Evolutionary conservation across 2,888 invertebrate genomes (phyloP).

Genomic region (Halictus quadricinctus): DNA sequence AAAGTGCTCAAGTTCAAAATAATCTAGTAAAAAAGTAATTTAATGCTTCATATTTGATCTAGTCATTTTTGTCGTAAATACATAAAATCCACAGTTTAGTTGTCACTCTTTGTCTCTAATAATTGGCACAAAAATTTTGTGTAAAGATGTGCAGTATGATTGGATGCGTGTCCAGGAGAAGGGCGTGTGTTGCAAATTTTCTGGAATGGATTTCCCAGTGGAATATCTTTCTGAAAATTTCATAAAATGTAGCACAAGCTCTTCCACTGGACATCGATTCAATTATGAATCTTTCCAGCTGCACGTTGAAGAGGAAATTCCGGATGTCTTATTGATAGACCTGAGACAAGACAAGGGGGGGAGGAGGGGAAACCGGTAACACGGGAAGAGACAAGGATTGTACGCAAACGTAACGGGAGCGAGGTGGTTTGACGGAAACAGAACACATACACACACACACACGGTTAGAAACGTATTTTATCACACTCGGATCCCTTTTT

Average conservation of each 20-base stretch:
- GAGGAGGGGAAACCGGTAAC: neutral
- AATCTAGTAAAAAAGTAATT: too few species aligned
- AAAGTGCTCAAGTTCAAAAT: too few species aligned
- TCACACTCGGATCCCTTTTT: constrained; percentile 60
- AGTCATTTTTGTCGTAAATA: too few species aligned
- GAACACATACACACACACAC: constrained; percentile 27
- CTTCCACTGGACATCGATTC: neutral
- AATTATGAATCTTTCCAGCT: neutral
- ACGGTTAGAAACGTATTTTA: constrained; percentile 62
- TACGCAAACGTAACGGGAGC: neutral
- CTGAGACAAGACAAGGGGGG: neutral
- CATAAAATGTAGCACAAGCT: neutral
- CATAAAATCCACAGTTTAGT: too few species aligned
- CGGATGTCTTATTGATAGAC: neutral
- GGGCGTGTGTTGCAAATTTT: neutral
- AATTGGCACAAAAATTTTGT: neutral
- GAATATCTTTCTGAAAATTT: neutral
- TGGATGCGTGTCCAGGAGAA: neutral
- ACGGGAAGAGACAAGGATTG: constrained; percentile 6
- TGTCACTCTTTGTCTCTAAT: neutral
- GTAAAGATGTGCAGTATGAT: neutral
- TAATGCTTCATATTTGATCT: too few species aligned
- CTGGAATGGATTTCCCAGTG: neutral
- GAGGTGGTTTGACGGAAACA: constrained; percentile 31
- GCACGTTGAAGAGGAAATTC: neutral